These are phyloP conservation scores for Dinocampus coccinellae DNA, from an alignment of 2,888 invertebrate genomes.

Conservation along the genomic window DNA sequence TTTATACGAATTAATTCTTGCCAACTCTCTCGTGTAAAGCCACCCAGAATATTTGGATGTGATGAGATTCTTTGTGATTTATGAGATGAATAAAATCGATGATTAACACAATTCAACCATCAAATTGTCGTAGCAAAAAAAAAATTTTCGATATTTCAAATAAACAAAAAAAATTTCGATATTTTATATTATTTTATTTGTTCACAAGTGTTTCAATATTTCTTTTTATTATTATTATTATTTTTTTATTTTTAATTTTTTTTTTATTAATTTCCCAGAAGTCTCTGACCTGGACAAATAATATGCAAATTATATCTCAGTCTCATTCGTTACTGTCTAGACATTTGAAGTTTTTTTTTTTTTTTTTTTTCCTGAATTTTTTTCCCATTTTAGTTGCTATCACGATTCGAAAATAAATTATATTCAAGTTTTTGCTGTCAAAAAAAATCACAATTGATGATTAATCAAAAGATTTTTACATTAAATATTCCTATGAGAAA, in stretches of 20 bases:
- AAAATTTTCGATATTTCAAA: neutral
- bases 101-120: neutral
- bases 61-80: neutral
- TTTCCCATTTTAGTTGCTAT: neutral
- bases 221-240: neutral
- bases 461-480: neutral
- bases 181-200: neutral
- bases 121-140: neutral
- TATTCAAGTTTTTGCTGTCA: neutral
- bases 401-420: neutral
- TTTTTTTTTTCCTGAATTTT: too few species aligned
- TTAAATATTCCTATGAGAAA: neutral
- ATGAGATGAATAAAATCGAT: neutral
- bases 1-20: neutral
- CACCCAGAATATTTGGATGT: neutral
- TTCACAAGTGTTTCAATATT: neutral
- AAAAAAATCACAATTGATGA: neutral
- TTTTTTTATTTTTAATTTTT: neutral
- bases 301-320: neutral
- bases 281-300: neutral
- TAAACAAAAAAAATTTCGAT: neutral
- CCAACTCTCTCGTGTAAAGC: neutral
- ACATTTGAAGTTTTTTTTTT: neutral
- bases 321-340: neutral
- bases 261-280: neutral